phyloP scores from a whole-genome alignment of 2,888 invertebrate genomes.

The Dicycla oo region DNA sequence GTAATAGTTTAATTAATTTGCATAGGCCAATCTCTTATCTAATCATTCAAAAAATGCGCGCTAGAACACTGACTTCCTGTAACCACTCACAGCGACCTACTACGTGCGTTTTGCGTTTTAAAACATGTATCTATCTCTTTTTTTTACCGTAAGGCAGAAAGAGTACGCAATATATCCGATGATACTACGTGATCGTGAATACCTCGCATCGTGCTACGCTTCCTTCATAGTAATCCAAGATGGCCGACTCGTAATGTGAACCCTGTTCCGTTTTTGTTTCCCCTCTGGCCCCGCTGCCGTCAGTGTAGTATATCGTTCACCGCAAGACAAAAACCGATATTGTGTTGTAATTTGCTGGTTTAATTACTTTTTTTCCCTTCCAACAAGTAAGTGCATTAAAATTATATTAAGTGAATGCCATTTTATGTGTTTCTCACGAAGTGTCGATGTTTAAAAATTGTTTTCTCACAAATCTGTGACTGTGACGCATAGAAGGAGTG shows the following conservation, averaged over 20 bases:
- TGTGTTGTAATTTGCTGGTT: slow-evolving; percentile 90
- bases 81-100: slow-evolving; percentile 38
- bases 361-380: slow-evolving; percentile 89
- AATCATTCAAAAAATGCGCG: slow-evolving; percentile 62
- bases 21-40: slow-evolving; percentile 2
- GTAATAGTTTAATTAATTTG: not conserved
- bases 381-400: slow-evolving; percentile 89
- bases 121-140: slow-evolving; percentile 28
- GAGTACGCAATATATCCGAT: slow-evolving; percentile 46
- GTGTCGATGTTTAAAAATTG: slow-evolving; percentile 75
- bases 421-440: slow-evolving; percentile 74
- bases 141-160: slow-evolving; percentile 18
- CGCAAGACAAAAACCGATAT: slow-evolving; percentile 90
- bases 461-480: slow-evolving; percentile 81
- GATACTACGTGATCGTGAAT: slow-evolving; percentile 25
- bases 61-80: slow-evolving; percentile 63
- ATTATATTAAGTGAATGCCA: slow-evolving; percentile 80
- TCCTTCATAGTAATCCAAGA: slow-evolving; percentile 74
- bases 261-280: slow-evolving; percentile 90
- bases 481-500: slow-evolving; percentile 92
- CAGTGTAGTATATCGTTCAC: slow-evolving; percentile 90
- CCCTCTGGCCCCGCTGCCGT: slow-evolving; percentile 90
- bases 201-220: slow-evolving; percentile 53
- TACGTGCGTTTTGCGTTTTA: not conserved
- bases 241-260: slow-evolving; percentile 86